phyloP scores from a whole-genome alignment of 1,140 invertebrate species.

The Drosophila kanapiae region DNA sequence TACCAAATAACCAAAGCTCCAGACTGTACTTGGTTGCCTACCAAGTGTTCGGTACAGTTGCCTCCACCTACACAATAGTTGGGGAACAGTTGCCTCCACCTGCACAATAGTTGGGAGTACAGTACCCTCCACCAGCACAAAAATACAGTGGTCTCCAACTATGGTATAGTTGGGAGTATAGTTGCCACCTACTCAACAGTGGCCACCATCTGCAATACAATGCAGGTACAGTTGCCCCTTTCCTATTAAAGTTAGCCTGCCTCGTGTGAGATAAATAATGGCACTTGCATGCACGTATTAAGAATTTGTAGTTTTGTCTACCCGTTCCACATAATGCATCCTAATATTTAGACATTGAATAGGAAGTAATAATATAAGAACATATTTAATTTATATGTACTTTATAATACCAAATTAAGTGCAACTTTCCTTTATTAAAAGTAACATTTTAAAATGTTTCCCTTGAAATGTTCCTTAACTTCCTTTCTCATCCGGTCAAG shows the following conservation, averaged over 20 bases:
- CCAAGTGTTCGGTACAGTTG: slow-evolving; percentile 32
- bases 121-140: neutral
- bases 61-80: slow-evolving; percentile 1
- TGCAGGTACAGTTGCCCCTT: neutral
- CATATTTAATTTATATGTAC: too few relatives aligned
- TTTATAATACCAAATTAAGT: too few relatives aligned
- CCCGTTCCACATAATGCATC: neutral
- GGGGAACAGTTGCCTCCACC: slow-evolving; percentile 2
- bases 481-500: neutral
- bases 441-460: neutral
- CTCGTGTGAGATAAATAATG: slow-evolving; percentile 28
- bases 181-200: too few relatives aligned
- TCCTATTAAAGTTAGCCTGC: neutral
- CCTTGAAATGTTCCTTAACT: neutral
- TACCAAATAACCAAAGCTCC: slow-evolving; percentile 65
- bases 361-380: neutral
- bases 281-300: neutral
- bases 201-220: neutral
- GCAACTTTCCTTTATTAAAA: neutral
- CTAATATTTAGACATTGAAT: too few relatives aligned
- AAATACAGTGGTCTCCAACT: slow-evolving; percentile 42
- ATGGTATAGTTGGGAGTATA: neutral
- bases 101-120: neutral
- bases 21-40: slow-evolving; percentile 14
- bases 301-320: neutral